Evolutionary conservation across 2,797 vertebrate species (phyloP).

Genomic region (Notolepis coatsorum): DNA sequence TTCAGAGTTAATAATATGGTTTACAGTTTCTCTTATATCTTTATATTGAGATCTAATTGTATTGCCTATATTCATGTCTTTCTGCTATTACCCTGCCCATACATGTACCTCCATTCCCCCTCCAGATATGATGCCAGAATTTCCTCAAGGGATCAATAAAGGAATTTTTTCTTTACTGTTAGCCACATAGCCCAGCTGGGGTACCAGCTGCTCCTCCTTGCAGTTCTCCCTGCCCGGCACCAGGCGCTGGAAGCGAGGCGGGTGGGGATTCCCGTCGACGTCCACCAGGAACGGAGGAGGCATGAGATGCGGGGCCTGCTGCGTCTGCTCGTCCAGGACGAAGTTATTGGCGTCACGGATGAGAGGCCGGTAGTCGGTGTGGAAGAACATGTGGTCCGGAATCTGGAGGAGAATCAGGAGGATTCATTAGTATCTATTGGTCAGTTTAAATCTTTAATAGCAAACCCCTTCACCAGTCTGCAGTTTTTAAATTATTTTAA

Average conservation of each 20-base stretch:
- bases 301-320: slow-evolving; percentile 99
- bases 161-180: slow-evolving; percentile 83
- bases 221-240: slow-evolving; percentile 97
- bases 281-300: slow-evolving; percentile 97
- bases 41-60: too few species aligned
- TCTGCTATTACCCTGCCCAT: too few species aligned
- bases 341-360: slow-evolving; percentile 98
- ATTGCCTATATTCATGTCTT: too few species aligned
- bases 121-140: too few species aligned
- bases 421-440: neutral
- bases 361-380: slow-evolving; percentile 96
- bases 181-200: slow-evolving; percentile 95
- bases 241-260: slow-evolving; percentile 90
- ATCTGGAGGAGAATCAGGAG: slow-evolving; percentile 79
- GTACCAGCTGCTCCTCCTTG: slow-evolving; percentile 97
- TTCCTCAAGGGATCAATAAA: neutral
- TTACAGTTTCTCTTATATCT: too few species aligned
- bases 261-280: slow-evolving; percentile 97
- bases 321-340: slow-evolving; percentile 98
- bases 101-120: too few species aligned
- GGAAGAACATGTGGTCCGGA: slow-evolving; percentile 99
- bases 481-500: too few species aligned
- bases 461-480: too few species aligned
- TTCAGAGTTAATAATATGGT: too few species aligned
- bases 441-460: too few species aligned